Evolutionary conservation across 2,888 invertebrate species (phyloP), one percentile per base, ranked within the genome.

Genomic region (Cryptocheilus praepositus): DNA sequence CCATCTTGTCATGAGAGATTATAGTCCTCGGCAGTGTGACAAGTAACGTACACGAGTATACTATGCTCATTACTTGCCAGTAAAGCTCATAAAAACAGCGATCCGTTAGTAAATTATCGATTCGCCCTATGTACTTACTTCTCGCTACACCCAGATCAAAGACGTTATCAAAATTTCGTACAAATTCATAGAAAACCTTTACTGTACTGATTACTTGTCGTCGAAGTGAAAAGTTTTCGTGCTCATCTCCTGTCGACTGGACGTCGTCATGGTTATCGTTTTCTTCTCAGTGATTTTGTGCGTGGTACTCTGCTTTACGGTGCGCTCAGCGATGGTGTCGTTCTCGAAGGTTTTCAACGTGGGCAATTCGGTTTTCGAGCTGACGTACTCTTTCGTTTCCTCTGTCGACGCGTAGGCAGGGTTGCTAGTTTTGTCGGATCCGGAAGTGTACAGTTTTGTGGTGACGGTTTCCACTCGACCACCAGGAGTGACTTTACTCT

Each of bases 271-370:
- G 83, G 93, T 93, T 0, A 93, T 91, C 0, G 93, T 93, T 81
- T 93, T 93, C 84, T 92, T 91, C 74, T 94, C 93, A 18, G 93
- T 92, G 0, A 92, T 92, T 73, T 93, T 93, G 55, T 93, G 93
- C 0, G 92, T 92, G n/a, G 92, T 91, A 0, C 93, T 93, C 75
- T 93, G 93, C 71, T 93, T 93, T 4, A 92, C 89, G 89, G 92
- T 92, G 79, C 91, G 92, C 77, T 92, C 92, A 71, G 93, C 93
- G 73, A 93, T 79, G n/a, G 89, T 90, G 52, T 93, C 92, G 0
- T 91, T 87, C 63, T 83, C 84, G 28, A 82, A 55, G 3, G 81
- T 82, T 54, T 85, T 87, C 60, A 86, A 86, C 11, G 84, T 85
- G 0, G 85, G 83, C 67, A 86, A 73, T 0, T 91, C 91, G 77